Evolutionary conservation across 2,113 vertebrate genomes (phyloP).

Genomic region (Melozone crissalis): DNA sequence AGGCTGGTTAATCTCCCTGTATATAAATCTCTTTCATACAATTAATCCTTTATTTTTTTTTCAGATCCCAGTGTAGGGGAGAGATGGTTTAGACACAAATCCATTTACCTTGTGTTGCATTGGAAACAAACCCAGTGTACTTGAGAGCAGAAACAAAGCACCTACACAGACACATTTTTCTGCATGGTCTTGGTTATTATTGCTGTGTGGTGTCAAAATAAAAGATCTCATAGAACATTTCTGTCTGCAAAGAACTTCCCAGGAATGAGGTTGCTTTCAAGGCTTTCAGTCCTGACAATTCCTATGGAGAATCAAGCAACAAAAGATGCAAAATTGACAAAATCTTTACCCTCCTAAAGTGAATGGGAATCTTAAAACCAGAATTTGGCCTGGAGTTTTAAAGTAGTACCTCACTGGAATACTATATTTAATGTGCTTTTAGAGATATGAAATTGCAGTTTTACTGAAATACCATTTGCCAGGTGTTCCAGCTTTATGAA

Average conservation of each 20-base stretch:
- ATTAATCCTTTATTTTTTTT: constrained; percentile 32
- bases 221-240: not conserved
- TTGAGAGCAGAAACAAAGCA: not conserved
- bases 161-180: not conserved
- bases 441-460: not conserved
- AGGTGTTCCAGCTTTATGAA: not conserved
- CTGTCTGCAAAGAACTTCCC: not conserved
- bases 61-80: not conserved
- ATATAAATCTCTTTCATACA: constrained; percentile 2
- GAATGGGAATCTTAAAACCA: not conserved
- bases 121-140: not conserved
- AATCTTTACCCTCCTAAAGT: not conserved
- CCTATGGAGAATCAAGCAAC: not conserved
- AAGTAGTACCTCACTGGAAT: not conserved
- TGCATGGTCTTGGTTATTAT: not conserved
- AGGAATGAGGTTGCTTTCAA: not conserved
- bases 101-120: not conserved
- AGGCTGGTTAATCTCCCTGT: constrained; percentile 23
- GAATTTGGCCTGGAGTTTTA: not conserved
- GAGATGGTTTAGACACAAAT: constrained; percentile 9
- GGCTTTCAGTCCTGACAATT: not conserved
- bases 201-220: not conserved
- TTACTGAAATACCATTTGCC: not conserved
- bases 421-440: not conserved
- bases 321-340: not conserved